phyloP scores from a whole-genome alignment of 37 sponge, comb jelly and placozoan species.

The Geodia barretti region DNA sequence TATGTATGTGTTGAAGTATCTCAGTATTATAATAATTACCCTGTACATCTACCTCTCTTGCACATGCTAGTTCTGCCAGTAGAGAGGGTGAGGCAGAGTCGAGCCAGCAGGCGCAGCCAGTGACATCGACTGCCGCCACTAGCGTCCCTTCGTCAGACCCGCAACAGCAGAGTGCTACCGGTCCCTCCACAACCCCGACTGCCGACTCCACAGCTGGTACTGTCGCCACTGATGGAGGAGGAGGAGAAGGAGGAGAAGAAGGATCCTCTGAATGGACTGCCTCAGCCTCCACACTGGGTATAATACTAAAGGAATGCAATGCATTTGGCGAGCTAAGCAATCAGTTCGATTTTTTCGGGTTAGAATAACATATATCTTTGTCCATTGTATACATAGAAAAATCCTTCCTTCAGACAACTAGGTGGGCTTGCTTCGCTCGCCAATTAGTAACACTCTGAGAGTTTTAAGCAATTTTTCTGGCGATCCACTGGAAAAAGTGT shows the following conservation, averaged over 20 bases:
- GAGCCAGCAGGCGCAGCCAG: background rate
- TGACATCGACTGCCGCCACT: background rate
- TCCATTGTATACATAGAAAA: background rate
- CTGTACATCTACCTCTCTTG: background rate
- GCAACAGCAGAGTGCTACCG: too few species aligned
- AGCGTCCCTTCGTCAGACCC: too few species aligned
- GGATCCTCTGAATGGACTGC: background rate
- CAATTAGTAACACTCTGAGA: too few species aligned
- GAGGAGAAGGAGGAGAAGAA: background rate
- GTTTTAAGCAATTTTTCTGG: too few species aligned
- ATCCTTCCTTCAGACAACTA: constrained; percentile 14
- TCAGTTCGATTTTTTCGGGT: background rate
- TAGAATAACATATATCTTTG: background rate
- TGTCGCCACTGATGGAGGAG: background rate
- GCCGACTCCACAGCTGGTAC: constrained; percentile 14
- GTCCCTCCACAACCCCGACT: constrained; percentile 20
- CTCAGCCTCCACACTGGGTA: background rate
- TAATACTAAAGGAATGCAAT: too few species aligned
- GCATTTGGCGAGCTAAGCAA: background rate
- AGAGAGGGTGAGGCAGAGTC: background rate
- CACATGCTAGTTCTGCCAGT: background rate
- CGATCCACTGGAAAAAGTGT: too few species aligned
- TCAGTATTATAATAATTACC: too few species aligned
- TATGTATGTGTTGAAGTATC: background rate
- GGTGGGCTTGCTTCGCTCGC: too few species aligned